These are phyloP conservation scores for Poeciliopsis gracilis DNA, from an alignment of 2,797 vertebrate species.

Conservation along the genomic window DNA sequence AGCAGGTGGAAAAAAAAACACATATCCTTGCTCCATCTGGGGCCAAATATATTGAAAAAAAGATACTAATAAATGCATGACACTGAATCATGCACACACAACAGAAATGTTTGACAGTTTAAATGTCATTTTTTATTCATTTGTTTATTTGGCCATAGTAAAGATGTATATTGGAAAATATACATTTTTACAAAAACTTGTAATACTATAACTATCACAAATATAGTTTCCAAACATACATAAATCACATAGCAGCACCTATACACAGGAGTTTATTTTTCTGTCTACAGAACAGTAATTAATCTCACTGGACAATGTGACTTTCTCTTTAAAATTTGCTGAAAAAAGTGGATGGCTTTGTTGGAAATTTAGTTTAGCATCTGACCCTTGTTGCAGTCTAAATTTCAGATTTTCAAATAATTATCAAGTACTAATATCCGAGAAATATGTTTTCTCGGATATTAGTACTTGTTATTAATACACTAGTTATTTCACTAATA, in stretches of 20 bases:
- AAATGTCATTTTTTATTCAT: background rate
- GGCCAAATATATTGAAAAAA: background rate
- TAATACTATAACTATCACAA: background rate
- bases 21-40: background rate
- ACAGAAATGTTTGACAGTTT: background rate
- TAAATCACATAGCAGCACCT: background rate
- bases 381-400: background rate
- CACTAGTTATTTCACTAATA: too few species aligned
- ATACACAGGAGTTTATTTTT: background rate
- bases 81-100: background rate
- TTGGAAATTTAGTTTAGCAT: background rate
- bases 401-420: background rate
- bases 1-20: background rate
- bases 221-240: background rate
- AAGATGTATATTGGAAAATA: background rate
- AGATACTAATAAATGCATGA: background rate
- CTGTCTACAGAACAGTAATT: background rate
- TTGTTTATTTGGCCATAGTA: background rate
- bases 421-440: background rate
- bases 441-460: background rate
- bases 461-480: too few species aligned
- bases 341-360: background rate
- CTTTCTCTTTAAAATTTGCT: background rate
- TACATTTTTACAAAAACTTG: background rate
- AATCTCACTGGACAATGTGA: background rate